Evolutionary conservation across 2,888 invertebrate species (phyloP).

Genomic region (Thereva unica): DNA sequence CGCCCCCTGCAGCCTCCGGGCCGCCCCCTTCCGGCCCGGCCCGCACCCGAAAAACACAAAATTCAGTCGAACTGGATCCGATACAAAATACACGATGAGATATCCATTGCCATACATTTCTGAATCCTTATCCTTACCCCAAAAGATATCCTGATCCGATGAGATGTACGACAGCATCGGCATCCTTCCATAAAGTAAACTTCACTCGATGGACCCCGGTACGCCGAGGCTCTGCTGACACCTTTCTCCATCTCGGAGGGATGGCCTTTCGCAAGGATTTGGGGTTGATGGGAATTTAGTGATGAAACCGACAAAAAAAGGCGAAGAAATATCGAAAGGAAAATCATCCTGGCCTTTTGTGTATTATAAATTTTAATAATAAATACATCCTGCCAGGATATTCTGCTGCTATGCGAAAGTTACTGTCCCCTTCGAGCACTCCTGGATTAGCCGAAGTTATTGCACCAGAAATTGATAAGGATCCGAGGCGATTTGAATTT

Average conservation of each 20-base stretch:
- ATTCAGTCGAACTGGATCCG: conserved; percentile 26
- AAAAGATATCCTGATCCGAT: conserved; percentile 33
- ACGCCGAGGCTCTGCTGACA: conserved; percentile 18
- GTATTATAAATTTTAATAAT: conserved; percentile 42
- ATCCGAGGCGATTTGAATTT: conserved; percentile 2
- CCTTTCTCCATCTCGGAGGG: conserved; percentile 14
- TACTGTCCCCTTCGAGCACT: neutral
- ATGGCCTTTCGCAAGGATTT: conserved; percentile 26
- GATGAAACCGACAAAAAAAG: conserved; percentile 31
- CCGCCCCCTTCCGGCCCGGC: neutral
- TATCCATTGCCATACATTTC: conserved; percentile 23
- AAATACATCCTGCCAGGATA: conserved; percentile 27
- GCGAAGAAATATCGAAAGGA: conserved; percentile 34
- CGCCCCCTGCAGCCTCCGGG: neutral
- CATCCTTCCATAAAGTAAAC: conserved; percentile 28
- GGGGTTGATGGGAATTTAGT: conserved; percentile 38
- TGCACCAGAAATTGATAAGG: neutral
- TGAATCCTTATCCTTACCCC: conserved; percentile 18
- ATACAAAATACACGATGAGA: conserved; percentile 25
- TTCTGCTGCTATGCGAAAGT: neutral
- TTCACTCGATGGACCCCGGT: conserved; percentile 27
- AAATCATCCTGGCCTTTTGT: conserved; percentile 39
- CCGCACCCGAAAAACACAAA: neutral
- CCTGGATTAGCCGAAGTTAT: conserved; percentile 21
- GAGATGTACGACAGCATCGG: conserved; percentile 31